A percentile compares a stretch with the other conserved stretches of the same genome.
Conservation (phyloP, 2,797 vertebrate species). For the Liparis tanakae region DNA sequence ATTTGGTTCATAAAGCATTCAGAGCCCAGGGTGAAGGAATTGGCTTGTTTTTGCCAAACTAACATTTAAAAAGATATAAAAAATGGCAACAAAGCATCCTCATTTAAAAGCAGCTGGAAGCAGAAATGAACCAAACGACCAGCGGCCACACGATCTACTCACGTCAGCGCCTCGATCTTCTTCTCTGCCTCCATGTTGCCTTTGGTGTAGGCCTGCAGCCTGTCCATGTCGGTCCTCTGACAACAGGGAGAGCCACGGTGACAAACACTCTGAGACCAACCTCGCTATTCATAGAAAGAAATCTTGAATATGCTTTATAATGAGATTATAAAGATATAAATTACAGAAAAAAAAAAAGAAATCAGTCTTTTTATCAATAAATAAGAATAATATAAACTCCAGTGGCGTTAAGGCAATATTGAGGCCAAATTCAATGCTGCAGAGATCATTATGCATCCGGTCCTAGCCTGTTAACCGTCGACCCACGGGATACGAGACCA, state of each 20-base stretch:
- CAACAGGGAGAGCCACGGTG: background rate
- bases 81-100: background rate
- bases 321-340: background rate
- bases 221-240: conserved; percentile 79
- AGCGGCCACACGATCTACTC: conserved; percentile 30
- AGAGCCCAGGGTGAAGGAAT: no score
- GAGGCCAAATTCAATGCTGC: background rate
- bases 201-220: conserved; percentile 68
- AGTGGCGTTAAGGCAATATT: background rate
- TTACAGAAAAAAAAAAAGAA: background rate
- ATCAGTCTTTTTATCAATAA: no score
- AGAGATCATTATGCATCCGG: background rate
- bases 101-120: background rate
- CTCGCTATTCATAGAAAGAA: no score
- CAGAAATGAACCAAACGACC: background rate
- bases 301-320: no score
- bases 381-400: no score
- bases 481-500: background rate
- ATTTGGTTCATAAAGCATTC: background rate
- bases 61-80: background rate
- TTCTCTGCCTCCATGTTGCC: conserved; percentile 74
- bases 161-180: conserved; percentile 80
- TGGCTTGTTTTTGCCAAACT: background rate
- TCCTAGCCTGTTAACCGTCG: no score
- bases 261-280: background rate